A percentile compares a stretch with the other conserved stretches of the same genome.
Conservation (phyloP, 2,113 vertebrate species). For the Xenopus tropicalis region DNA sequence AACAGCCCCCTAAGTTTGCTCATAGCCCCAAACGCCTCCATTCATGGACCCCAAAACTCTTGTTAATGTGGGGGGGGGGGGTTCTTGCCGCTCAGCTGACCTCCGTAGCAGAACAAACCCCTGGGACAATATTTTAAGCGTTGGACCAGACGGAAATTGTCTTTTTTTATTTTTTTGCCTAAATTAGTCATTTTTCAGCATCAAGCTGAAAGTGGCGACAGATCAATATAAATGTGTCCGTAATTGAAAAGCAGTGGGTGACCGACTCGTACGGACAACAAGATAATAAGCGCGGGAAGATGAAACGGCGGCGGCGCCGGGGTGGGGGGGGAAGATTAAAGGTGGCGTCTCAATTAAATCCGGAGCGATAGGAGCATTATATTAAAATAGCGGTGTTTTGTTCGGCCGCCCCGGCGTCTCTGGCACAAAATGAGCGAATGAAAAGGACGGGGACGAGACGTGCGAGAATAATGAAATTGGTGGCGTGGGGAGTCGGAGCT, state of each 20-base stretch:
- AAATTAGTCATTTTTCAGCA: constrained; percentile 74
- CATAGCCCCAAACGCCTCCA: too few species aligned
- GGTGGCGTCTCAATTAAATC: constrained; percentile 70
- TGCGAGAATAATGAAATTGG: constrained; percentile 53
- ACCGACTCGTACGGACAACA: constrained; percentile 69
- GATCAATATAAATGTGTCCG: constrained; percentile 70
- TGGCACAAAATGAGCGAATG: constrained; percentile 52
- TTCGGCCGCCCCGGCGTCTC: constrained; percentile 44
- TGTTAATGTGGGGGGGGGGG: too few species aligned
- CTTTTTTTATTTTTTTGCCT: constrained; percentile 59
- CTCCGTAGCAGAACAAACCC: too few species aligned
- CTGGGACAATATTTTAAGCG: too few species aligned
- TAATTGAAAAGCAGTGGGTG: constrained; percentile 80
- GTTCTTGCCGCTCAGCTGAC: too few species aligned
- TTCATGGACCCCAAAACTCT: too few species aligned
- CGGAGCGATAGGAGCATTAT: constrained; percentile 59
- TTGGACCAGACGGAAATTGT: constrained; percentile 38
- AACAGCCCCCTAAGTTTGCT: too few species aligned
- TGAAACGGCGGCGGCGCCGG: constrained; percentile 53
- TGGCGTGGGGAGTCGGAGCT: background rate
- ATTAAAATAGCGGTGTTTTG: constrained; percentile 59
- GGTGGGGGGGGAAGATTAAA: constrained; percentile 64
- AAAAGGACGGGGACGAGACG: constrained; percentile 52
- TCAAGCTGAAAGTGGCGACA: constrained; percentile 66
- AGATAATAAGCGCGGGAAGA: constrained; percentile 69